Percentiles rank a stretch among this genome's conserved stretches.
Evolutionary conservation across 2,113 vertebrate species (phyloP).

Genomic region (Sander lucioperca): DNA sequence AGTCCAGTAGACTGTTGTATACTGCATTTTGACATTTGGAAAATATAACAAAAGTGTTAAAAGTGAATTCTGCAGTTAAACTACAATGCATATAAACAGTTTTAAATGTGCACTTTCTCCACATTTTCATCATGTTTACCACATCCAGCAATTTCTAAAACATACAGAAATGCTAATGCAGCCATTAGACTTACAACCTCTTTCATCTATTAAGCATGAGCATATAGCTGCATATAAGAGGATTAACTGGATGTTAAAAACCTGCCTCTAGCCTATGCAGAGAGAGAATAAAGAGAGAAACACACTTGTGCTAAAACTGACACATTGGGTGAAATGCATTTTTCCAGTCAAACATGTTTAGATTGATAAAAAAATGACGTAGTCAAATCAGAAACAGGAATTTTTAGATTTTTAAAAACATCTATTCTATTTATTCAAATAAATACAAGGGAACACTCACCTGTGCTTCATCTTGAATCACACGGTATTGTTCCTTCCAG

Average conservation of each 20-base stretch:
- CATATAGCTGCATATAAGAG: constrained; percentile 66
- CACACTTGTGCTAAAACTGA: constrained; percentile 25
- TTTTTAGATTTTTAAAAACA: background rate
- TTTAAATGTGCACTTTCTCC: background rate
- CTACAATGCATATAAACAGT: background rate
- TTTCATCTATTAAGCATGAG: constrained; percentile 63
- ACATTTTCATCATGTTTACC: constrained; percentile 35
- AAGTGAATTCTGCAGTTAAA: background rate
- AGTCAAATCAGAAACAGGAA: constrained; percentile 1
- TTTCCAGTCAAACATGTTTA: background rate
- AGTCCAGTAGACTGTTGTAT: background rate
- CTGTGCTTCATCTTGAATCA: constrained; percentile 97
- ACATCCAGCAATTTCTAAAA: constrained; percentile 42
- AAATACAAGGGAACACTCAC: constrained; percentile 73
- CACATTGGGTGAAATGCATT: constrained; percentile 24
- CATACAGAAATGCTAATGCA: constrained; percentile 39
- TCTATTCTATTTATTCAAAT: background rate
- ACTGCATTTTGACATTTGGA: background rate
- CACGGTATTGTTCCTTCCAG: constrained; percentile 97
- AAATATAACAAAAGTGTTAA: too few relatives aligned
- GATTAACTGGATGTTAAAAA: constrained; percentile 64
- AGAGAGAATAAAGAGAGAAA: constrained; percentile 15
- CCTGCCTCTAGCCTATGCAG: constrained; percentile 47
- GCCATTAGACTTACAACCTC: constrained; percentile 51
- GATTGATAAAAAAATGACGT: background rate